Percentiles rank a stretch among this genome's conserved stretches.
Conservation (phyloP, 2,888 invertebrate genomes). For the Elegia similella region DNA sequence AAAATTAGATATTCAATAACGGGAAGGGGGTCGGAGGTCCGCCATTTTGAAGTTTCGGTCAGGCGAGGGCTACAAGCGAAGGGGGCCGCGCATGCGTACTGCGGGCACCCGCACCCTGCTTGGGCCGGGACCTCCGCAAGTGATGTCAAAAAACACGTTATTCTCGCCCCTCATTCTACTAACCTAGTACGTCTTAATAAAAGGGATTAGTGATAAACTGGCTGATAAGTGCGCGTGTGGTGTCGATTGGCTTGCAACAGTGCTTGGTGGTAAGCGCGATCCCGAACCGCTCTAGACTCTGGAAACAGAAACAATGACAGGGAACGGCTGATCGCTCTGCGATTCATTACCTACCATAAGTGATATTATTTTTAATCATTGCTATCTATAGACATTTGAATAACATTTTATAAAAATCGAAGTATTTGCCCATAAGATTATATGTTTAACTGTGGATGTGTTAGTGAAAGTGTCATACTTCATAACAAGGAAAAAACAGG, state of each 20-base stretch:
- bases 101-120: slow-evolving; percentile 69
- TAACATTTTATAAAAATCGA: slow-evolving; percentile 15
- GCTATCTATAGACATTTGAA: slow-evolving; percentile 34
- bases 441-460: slow-evolving; percentile 16
- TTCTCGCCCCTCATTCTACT: slow-evolving; percentile 76
- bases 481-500: slow-evolving; percentile 12
- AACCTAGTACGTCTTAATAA: slow-evolving; percentile 74
- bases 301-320: slow-evolving; percentile 68
- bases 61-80: slow-evolving; percentile 60
- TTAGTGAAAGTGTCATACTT: slow-evolving; percentile 11
- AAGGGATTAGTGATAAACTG: slow-evolving; percentile 56
- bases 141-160: slow-evolving; percentile 80
- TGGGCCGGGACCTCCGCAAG: slow-evolving; percentile 70
- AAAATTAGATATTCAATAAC: slow-evolving; percentile 81
- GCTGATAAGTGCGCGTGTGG: slow-evolving; percentile 38
- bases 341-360: slow-evolving; percentile 41
- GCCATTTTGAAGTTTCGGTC: slow-evolving; percentile 74
- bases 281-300: slow-evolving; percentile 26
- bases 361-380: slow-evolving; percentile 37
- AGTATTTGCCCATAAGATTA: neutral
- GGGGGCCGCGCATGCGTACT: slow-evolving; percentile 75
- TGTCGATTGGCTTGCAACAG: slow-evolving; percentile 22
- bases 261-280: slow-evolving; percentile 18
- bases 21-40: slow-evolving; percentile 72
- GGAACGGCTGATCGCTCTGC: slow-evolving; percentile 57